Evolutionary conservation across 1,140 invertebrate species (phyloP), one percentile per base, ranked within the genome.

Genomic region (Drosophila nigromelanica): DNA sequence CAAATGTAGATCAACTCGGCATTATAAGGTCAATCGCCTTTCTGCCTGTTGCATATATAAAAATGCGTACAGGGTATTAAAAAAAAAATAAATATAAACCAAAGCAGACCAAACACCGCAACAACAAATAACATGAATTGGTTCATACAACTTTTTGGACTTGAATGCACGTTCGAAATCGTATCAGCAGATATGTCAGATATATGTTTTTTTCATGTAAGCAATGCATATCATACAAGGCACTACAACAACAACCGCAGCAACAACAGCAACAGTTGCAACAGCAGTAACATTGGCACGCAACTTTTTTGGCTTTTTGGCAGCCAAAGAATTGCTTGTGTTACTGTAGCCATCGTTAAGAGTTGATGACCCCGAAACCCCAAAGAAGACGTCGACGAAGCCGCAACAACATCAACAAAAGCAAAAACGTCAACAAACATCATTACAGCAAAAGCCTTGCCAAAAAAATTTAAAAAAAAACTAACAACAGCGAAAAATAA

Each of bases 301-400:
- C 67, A 70, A 48, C 40, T 47, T 61, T 68, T 56, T 58, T 58
- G 56, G n/a, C 14, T 59, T 73, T 61, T 73, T 73, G 56, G 42
- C 42, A 47, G 12, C 27, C 50, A 45, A 35, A 60, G 54, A 73
- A 68, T 73, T 73, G 59, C 43, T 42, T 54, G 12, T 55, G 37
- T 37, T 45, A 54, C 15, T 55, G 14, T 37, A 35, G 15, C n/a
- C 60, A 61, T 55, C 54, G 30, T 70, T 39, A 50, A 69, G 62
- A 80, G 78, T 62, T 71, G 61, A 77, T 83, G 80, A 82, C 80
- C 80, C 80, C 72, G 80, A 82, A 82, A 82, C 61, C 75, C 80
- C 66, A 82, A 75, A 72, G 55, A 79, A 78, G 33, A 50, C 47
- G 64, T 56, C 42, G 63, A 59, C 51, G 69, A 73, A 58, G 64